A percentile compares a stretch with the other conserved stretches of the same genome.
These are phyloP conservation scores for Pyrocephalus nanus DNA, from an alignment of 2,797 vertebrate species.

Conservation along the genomic window DNA sequence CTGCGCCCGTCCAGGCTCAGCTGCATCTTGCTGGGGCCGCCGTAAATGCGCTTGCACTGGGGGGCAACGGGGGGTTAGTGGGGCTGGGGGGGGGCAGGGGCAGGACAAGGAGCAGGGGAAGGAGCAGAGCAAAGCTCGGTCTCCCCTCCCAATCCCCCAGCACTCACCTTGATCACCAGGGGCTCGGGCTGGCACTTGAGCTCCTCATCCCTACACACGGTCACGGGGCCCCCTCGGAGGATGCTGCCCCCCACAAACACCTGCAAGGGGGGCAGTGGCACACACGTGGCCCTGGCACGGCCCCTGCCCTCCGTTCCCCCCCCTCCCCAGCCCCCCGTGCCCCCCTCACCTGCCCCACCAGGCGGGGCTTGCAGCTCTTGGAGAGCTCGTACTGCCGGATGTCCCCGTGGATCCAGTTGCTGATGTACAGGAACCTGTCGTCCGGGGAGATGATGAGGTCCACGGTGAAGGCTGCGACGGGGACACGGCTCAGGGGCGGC, in stretches of 20 bases:
- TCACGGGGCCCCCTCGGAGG: constrained; percentile 79
- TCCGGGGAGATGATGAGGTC: constrained; percentile 90
- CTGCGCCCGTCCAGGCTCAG: constrained; percentile 85
- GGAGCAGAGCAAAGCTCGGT: neutral
- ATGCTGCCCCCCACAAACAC: constrained; percentile 89
- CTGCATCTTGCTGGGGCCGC: constrained; percentile 83
- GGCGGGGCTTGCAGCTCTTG: constrained; percentile 76
- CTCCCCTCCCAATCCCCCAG: neutral
- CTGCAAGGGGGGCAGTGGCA: constrained; percentile 54
- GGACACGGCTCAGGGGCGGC: neutral
- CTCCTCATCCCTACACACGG: constrained; percentile 84
- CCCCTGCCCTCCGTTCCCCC: neutral
- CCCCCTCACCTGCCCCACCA: constrained; percentile 86
- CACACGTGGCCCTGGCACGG: neutral
- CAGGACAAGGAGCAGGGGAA: neutral
- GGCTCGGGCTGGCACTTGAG: constrained; percentile 81
- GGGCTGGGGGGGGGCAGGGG: no score
- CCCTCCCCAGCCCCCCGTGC: no score
- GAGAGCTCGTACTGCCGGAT: constrained; percentile 92
- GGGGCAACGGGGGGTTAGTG: neutral
- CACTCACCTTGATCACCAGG: constrained; percentile 83
- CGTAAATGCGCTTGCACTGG: constrained; percentile 81
- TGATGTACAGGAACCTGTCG: constrained; percentile 88
- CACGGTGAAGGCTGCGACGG: constrained; percentile 82
- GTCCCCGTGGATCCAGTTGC: constrained; percentile 93